phyloP scores from a whole-genome alignment of 2,888 invertebrate genomes.

The Nymphalis c-album region DNA sequence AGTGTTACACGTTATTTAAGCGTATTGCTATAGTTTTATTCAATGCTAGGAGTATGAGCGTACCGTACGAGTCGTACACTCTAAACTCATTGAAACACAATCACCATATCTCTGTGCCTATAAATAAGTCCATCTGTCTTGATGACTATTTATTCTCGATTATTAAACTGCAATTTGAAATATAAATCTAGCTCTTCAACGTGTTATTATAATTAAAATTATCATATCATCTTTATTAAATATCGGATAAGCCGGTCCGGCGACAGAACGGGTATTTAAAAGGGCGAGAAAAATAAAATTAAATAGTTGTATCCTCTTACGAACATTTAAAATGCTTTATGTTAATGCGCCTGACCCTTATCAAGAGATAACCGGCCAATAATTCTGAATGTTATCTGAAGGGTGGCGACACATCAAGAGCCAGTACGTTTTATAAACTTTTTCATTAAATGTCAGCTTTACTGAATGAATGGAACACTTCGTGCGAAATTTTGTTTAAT shows the following conservation, averaged over 20 bases:
- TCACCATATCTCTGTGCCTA: not conserved
- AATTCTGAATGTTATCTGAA: conserved; percentile 35
- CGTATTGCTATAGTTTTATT: no score
- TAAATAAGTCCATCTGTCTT: not conserved
- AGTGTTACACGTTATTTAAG: no score
- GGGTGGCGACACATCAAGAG: conserved; percentile 17
- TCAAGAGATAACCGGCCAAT: conserved; percentile 41
- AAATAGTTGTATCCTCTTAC: conserved; percentile 36
- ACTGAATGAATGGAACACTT: not conserved
- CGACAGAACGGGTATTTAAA: conserved; percentile 35
- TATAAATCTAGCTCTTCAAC: conserved; percentile 20
- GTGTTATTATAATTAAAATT: conserved; percentile 30
- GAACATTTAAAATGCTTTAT: conserved; percentile 46
- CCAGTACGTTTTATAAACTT: not conserved
- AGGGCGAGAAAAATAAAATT: conserved; percentile 37
- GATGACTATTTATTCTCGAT: not conserved
- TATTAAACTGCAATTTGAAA: conserved; percentile 6
- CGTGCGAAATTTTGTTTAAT: no score
- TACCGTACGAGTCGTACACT: no score
- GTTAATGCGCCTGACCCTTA: conserved; percentile 44
- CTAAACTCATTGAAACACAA: no score
- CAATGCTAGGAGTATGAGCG: no score
- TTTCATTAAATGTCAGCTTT: not conserved
- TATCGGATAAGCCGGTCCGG: conserved; percentile 30
- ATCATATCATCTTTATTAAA: conserved; percentile 35